A percentile compares a stretch with the other conserved stretches of the same genome.
phyloP scores from a whole-genome alignment of 2,113 vertebrate species.

The Terrapene triunguis region DNA sequence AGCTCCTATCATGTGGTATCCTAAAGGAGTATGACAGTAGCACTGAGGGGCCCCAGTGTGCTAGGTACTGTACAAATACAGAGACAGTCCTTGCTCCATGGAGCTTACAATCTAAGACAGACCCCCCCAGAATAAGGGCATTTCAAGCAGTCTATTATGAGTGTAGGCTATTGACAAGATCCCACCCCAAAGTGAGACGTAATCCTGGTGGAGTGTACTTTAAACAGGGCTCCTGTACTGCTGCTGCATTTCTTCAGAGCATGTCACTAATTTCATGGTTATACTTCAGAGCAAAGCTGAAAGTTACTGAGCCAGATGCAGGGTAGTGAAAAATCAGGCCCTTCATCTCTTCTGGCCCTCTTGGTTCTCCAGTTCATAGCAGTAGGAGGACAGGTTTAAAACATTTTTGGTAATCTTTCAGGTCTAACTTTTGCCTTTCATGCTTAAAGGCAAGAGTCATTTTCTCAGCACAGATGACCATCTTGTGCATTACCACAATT shows the following conservation, averaged over 20 bases:
- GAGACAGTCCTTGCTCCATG: neutral
- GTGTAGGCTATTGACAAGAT: neutral
- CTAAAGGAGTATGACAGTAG: neutral
- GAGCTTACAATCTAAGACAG: neutral
- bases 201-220: neutral
- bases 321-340: neutral
- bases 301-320: neutral
- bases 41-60: neutral
- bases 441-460: neutral
- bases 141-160: neutral
- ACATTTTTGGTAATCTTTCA: neutral
- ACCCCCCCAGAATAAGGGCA: neutral
- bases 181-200: neutral
- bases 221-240: neutral
- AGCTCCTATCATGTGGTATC: neutral
- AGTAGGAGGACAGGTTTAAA: neutral
- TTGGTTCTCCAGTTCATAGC: neutral
- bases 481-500: neutral
- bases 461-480: neutral
- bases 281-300: neutral
- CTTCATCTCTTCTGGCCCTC: neutral
- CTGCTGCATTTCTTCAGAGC: rapidly evolving
- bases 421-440: rapidly evolving
- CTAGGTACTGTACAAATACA: neutral
- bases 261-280: rapidly evolving